Evolutionary conservation across 1,140 invertebrate genomes (phyloP).

Genomic region (Aphis gossypii): DNA sequence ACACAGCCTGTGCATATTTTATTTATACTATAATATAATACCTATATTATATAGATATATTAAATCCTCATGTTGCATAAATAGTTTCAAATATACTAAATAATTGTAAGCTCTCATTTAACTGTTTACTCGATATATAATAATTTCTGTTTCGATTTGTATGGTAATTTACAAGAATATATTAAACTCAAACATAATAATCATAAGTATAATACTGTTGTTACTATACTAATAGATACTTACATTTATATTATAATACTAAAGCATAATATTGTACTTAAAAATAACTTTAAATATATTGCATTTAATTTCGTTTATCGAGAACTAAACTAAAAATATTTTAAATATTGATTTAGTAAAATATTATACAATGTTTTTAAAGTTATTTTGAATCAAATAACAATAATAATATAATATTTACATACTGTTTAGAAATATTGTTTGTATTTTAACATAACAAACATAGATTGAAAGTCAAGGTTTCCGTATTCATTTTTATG

Average conservation of each 20-base stretch:
- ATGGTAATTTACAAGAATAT: conserved; percentile 13
- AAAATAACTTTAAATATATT: background rate
- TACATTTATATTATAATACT: background rate
- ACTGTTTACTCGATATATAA: background rate
- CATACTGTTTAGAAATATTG: too few species aligned
- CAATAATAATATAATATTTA: too few species aligned
- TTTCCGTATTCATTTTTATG: too few species aligned
- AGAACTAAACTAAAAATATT: too few species aligned
- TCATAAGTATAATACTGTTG: background rate
- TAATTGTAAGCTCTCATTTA: conserved; percentile 6
- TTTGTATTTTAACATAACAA: too few species aligned
- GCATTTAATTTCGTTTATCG: too few species aligned
- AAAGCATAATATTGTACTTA: background rate
- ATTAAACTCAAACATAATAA: conserved; percentile 9
- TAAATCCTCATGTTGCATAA: background rate
- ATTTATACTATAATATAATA: background rate
- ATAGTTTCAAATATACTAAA: conserved; percentile 2
- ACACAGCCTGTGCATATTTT: background rate
- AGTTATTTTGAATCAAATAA: too few species aligned
- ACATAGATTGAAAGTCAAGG: too few species aligned
- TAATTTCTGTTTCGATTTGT: background rate
- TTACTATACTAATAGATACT: background rate
- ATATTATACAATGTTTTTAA: too few species aligned
- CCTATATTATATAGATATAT: background rate
- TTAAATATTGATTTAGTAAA: too few species aligned